These are phyloP conservation scores for Euclidia mi DNA, from an alignment of 2,888 invertebrate genomes.

Conservation along the genomic window DNA sequence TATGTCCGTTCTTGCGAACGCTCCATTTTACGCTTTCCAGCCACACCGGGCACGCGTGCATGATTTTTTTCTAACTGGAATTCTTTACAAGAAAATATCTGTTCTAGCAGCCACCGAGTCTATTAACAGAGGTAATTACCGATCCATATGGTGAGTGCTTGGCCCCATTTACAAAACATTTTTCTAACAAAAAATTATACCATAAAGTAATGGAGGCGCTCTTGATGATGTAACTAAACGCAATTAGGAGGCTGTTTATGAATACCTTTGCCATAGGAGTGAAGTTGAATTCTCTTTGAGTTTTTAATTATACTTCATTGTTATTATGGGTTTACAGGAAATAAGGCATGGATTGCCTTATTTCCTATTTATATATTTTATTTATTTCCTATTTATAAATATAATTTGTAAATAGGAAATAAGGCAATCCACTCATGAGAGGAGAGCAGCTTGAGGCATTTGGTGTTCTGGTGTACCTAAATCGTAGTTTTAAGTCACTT, in stretches of 20 bases:
- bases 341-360: no score
- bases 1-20: constrained; percentile 44
- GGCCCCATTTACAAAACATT: constrained; percentile 66
- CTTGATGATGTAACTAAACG: constrained; percentile 21
- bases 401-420: no score
- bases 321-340: no score
- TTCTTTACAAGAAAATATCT: constrained; percentile 83
- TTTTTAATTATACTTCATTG: no score
- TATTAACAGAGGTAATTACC: constrained; percentile 84
- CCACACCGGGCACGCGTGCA: constrained; percentile 71
- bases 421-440: no score
- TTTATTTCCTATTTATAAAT: no score
- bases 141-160: constrained; percentile 74
- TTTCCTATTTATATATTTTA: no score
- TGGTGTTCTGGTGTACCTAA: no score
- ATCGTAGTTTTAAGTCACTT: no score
- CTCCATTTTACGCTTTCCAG: constrained; percentile 84
- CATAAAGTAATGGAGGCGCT: constrained; percentile 15
- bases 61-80: constrained; percentile 76
- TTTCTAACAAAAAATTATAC: constrained; percentile 21
- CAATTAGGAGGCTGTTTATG: constrained; percentile 15
- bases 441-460: no score
- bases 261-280: constrained; percentile 29
- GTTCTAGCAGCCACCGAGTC: constrained; percentile 58
- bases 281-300: constrained; percentile 5